phyloP scores from a whole-genome alignment of 2,113 vertebrate species.

The Cyanoderma ruficeps region DNA sequence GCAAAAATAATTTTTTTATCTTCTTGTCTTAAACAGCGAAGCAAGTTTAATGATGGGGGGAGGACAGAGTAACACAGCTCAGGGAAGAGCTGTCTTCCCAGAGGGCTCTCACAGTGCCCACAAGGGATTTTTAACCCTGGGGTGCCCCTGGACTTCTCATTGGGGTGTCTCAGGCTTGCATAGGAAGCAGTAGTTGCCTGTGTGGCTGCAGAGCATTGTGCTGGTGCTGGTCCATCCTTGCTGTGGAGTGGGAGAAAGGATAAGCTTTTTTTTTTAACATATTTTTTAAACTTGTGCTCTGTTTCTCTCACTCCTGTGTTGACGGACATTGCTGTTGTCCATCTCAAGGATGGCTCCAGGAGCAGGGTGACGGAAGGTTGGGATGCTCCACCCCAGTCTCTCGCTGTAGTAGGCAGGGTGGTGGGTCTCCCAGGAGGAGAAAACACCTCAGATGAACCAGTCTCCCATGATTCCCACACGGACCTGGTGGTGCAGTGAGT shows the following conservation, averaged over 20 bases:
- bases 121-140: background rate
- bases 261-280: background rate
- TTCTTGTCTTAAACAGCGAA: background rate
- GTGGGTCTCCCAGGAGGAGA: background rate
- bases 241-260: background rate
- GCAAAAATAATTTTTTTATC: background rate
- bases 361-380: background rate
- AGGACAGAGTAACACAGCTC: background rate
- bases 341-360: background rate
- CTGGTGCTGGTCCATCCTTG: background rate
- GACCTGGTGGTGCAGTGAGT: accelerated
- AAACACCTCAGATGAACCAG: background rate
- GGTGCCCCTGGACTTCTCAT: background rate
- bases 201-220: background rate
- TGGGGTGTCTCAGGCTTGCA: background rate
- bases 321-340: background rate
- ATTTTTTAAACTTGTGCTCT: background rate
- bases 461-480: accelerated
- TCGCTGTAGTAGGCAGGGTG: background rate
- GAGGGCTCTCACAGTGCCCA: background rate
- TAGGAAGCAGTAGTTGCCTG: background rate
- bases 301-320: background rate
- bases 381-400: too few species aligned
- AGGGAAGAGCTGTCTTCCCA: background rate
- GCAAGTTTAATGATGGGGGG: background rate